Conservation (phyloP, 2,888 invertebrate species). For the Drosophila eohydei region DNA sequence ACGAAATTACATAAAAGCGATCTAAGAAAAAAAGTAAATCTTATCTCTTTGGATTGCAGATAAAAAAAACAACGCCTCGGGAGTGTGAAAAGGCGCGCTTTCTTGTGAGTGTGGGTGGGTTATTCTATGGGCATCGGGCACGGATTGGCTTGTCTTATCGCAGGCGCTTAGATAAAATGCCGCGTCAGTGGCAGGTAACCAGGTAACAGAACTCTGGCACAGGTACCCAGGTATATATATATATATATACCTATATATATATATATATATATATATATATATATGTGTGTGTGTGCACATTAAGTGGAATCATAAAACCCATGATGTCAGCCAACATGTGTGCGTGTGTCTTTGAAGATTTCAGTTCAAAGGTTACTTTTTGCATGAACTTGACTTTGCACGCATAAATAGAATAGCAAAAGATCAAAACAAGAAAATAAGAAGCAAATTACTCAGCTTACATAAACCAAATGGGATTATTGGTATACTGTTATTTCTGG, state of each 20-base stretch:
- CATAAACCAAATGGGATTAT: not conserved
- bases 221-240: conserved; percentile 13
- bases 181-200: conserved; percentile 32
- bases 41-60: conserved; percentile 38
- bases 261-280: not conserved
- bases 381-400: conserved; percentile 18
- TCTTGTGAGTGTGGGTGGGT: conserved; percentile 13
- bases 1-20: conserved; percentile 31
- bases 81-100: conserved; percentile 41
- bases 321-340: conserved; percentile 15
- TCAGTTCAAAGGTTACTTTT: conserved; percentile 20
- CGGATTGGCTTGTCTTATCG: conserved; percentile 34
- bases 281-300: not conserved
- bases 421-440: not conserved
- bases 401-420: conserved; percentile 2
- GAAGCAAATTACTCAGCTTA: not conserved
- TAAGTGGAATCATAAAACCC: conserved; percentile 18
- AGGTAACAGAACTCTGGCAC: not conserved
- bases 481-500: not conserved
- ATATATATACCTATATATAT: too few relatives aligned
- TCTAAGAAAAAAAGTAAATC: conserved; percentile 15
- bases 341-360: not conserved
- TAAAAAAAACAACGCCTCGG: conserved; percentile 26
- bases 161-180: conserved; percentile 53
- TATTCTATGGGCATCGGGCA: not conserved